Evolutionary conservation across 1,140 invertebrate species (phyloP).

Genomic region (Drosophila mojavensis): DNA sequence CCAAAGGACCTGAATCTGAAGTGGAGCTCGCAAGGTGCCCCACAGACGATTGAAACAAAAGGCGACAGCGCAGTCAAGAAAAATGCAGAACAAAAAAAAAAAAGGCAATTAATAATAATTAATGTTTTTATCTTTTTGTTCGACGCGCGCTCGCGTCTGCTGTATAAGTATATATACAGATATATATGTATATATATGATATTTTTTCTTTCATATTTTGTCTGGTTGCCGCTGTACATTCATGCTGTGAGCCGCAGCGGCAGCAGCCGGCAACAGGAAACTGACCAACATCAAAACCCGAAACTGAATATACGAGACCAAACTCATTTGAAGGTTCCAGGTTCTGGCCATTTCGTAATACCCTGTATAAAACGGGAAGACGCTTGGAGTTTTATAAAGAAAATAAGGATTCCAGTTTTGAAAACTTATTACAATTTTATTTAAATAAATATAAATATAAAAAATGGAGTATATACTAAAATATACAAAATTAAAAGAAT

Average conservation of each 20-base stretch:
- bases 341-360: constrained; percentile 14
- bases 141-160: constrained; percentile 31
- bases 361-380: constrained; percentile 22
- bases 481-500: no score
- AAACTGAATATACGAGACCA: constrained; percentile 40
- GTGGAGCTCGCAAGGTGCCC: constrained; percentile 37
- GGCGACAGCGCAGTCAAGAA: constrained; percentile 33
- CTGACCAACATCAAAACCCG: constrained; percentile 48
- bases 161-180: not conserved
- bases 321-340: constrained; percentile 29
- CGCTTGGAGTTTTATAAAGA: not conserved
- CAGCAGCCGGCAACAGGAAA: constrained; percentile 40
- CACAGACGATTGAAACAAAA: constrained; percentile 51
- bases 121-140: constrained; percentile 81
- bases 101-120: constrained; percentile 81
- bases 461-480: no score
- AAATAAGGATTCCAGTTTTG: no score
- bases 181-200: not conserved
- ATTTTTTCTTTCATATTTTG: constrained; percentile 23
- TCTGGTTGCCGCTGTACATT: constrained; percentile 13
- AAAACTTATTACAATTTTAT: no score
- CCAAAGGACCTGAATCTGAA: constrained; percentile 59
- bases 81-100: constrained; percentile 44
- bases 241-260: constrained; percentile 20
- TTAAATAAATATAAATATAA: no score